Base-by-base conservation (phyloP, 2,888 invertebrate species). In the Plemyria rubiginata region DNA sequence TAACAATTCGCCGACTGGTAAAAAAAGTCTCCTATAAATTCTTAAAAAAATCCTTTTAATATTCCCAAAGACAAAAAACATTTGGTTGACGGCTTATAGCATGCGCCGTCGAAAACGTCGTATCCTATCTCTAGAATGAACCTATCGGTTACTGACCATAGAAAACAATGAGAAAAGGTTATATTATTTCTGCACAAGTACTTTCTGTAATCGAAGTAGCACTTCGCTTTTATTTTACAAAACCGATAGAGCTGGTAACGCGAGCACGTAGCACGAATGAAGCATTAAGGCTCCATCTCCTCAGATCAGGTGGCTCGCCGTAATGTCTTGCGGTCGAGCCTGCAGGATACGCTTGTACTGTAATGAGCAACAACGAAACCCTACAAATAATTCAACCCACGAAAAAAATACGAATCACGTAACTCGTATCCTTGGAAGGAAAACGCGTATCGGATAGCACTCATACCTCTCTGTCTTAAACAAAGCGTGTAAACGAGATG, bases 301-400 rank as follows among this genome's bases (percentile, higher is more conserved):
- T 68, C 75, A 73, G 84, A 80, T 90, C 90, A 87, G 86, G 87
- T 88, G 88, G 82, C 79, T 82, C 79, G 43, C 76, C 78, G 85
- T 88, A 87, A 90, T 89, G 90, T 88, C 88, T 86, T 87, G 84
- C 90, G 88, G 88, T 92, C 92, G 91, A 88, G 76, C 81, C 76
- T 84, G 85, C 88, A 92, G 92, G 92, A 92, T 92, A 89, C 91
- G 85, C 91, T 86, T 89, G 92, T 90, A 87, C 85, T 79, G 86
- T 92, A 92, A 92, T 92, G 92, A 92, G 91, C 91, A 87, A 88
- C 91, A 90, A 90, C 83, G 92, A 92, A 92, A 86, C 92, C 92
- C 83, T 91, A 92, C 92, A 92, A 92, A 92, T 91, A 91, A 92
- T 90, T 90, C 88, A 80, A 90, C 87, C 90, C 84, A 90, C 87